Evolutionary conservation across 2,113 vertebrate species (phyloP).

Genomic region (Coracopsis vasa): DNA sequence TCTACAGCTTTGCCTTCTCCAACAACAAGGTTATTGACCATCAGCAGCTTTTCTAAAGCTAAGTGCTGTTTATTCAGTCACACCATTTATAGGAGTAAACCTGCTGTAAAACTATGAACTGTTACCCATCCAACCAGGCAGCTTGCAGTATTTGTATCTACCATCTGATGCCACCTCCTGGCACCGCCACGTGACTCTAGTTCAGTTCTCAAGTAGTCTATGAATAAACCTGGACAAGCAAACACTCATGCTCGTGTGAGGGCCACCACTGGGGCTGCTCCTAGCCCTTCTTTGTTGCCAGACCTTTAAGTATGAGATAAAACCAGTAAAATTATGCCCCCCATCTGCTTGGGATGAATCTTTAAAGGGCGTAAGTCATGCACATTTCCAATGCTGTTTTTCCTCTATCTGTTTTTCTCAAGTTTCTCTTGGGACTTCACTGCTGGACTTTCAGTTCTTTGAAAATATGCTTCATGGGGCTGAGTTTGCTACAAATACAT

Average conservation of each 20-base stretch:
- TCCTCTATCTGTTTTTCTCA: not conserved
- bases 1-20: not conserved
- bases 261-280: not conserved
- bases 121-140: not conserved
- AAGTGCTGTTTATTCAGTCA: not conserved
- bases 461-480: not conserved
- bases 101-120: not conserved
- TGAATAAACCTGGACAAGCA: not conserved
- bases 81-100: not conserved
- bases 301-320: not conserved
- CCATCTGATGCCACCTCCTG: not conserved
- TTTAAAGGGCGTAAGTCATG: not conserved
- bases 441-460: not conserved
- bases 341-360: not conserved
- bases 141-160: not conserved
- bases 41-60: not conserved
- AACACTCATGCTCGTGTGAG: fast-evolving
- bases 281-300: not conserved
- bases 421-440: not conserved
- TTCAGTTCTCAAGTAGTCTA: not conserved
- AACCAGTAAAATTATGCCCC: not conserved
- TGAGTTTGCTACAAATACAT: not conserved
- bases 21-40: not conserved
- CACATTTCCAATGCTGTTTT: not conserved
- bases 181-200: not conserved